Base-by-base conservation (phyloP, 2,113 vertebrate species). In the Vanacampus margaritifer region DNA sequence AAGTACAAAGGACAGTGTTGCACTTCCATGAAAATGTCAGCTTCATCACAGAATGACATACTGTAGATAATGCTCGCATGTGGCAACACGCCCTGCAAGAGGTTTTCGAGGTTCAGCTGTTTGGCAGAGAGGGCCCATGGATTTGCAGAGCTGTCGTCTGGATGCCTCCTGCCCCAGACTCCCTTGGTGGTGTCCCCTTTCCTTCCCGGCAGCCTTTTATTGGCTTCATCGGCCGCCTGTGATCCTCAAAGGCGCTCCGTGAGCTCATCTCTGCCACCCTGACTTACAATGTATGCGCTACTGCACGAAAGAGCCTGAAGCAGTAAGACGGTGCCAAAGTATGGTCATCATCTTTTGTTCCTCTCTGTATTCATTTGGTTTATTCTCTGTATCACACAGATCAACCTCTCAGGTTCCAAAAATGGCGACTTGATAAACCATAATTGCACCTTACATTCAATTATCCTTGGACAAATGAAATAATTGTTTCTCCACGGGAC, bases 101-200 rank as follows among this genome's bases (percentile, higher is more conserved):
- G 78, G 82, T 72, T 80, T 83, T 81, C 63, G 75, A 79, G 9
- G 23, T 76, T 84, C 84, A 89, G 59, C 74, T 86, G 67, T 88
- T 75, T 90, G 79, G 69, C 80, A 68, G 76, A 61, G 74, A 60
- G 63, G 41, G 60, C 70, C 21, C 8, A 26, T 73, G 72, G 81
- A 84, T 86, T 78, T 84, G 79, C 79, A 75, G 74, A 84, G 84
- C 80, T 79, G 81, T 73, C 83, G 84, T 87, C 87, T 87, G 84
- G 82, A 85, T 86, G 84, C 85, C 85, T 82, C 72, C 62, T 79
- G 73, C 74, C 67, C 74, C 80, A 83, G 82, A 80, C 83, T 86
- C 86, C 79, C 79, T 72, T 26, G 78, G 70, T 50, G 86, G 82
- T 85, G 80, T 84, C 82, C 51, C 54, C 76, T 83, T 83, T 64